A percentile compares a stretch with the other conserved stretches of the same genome.
Conservation (phyloP, 2,888 invertebrate genomes). For the Ectobius pallidus region DNA sequence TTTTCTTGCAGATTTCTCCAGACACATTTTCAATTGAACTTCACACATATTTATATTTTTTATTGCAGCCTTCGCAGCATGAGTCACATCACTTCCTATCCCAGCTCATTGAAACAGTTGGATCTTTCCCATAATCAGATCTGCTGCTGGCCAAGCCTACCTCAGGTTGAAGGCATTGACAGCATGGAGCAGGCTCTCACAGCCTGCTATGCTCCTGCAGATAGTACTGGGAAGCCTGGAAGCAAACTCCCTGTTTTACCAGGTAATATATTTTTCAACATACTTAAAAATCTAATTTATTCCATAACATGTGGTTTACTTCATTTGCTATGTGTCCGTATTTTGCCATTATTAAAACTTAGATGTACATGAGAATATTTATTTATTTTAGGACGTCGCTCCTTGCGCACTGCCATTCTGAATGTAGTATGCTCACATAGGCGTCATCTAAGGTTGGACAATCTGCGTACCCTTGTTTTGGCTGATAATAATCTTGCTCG, state of each 20-base stretch:
- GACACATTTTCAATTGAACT: too few species aligned
- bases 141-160: conserved; percentile 84
- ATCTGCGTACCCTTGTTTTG: conserved; percentile 79
- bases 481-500: conserved; percentile 84
- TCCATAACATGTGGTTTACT: too few species aligned
- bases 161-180: conserved; percentile 60
- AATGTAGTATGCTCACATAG: conserved; percentile 84
- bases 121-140: conserved; percentile 94
- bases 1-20: too few species aligned
- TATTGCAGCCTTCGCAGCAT: conserved; percentile 57
- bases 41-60: too few species aligned
- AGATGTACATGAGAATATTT: too few species aligned
- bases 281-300: too few species aligned
- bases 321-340: too few species aligned
- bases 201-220: conserved; percentile 69
- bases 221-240: conserved; percentile 47
- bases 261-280: conserved; percentile 49
- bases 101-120: conserved; percentile 85
- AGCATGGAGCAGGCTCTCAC: conserved; percentile 71
- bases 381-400: conserved; percentile 58
- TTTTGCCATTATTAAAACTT: too few species aligned
- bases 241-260: conserved; percentile 52
- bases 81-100: conserved; percentile 90
- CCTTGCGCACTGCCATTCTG: conserved; percentile 73
- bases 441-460: conserved; percentile 82